Evolutionary conservation across 2,888 invertebrate genomes (phyloP).

Genomic region (Busseola fusca): DNA sequence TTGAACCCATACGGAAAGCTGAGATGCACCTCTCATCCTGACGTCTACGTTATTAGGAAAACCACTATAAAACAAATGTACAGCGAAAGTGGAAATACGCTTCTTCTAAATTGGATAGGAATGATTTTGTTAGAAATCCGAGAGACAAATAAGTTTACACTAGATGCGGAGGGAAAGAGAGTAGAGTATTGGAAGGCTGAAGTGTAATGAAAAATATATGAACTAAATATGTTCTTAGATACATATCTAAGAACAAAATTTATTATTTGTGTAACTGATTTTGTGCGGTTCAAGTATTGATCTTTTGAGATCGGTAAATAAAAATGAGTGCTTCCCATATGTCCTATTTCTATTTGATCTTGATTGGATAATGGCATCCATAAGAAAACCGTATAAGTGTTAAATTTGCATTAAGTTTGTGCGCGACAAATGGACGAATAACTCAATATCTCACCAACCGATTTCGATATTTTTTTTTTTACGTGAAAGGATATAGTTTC

Average conservation of each 20-base stretch:
- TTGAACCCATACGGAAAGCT: conserved; percentile 56
- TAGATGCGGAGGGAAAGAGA: conserved; percentile 16
- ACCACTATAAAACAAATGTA: conserved; percentile 56
- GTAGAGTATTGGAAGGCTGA: conserved; percentile 10
- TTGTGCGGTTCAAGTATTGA: neutral
- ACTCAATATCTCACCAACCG: no score
- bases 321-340: no score
- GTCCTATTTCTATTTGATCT: no score
- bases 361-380: no score
- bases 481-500: no score
- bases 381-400: no score
- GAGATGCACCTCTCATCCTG: conserved; percentile 61
- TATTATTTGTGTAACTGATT: neutral
- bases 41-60: conserved; percentile 55
- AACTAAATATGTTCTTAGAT: neutral
- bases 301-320: neutral
- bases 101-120: conserved; percentile 48
- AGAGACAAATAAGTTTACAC: conserved; percentile 45
- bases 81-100: conserved; percentile 46
- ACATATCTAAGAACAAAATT: neutral
- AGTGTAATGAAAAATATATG: conserved; percentile 6
- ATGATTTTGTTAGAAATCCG: conserved; percentile 49
- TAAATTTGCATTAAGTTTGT: no score
- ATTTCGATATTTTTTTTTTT: no score
- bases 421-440: no score